phyloP scores from a whole-genome alignment of 2,113 vertebrate species.

The Paradisaea rubra region DNA sequence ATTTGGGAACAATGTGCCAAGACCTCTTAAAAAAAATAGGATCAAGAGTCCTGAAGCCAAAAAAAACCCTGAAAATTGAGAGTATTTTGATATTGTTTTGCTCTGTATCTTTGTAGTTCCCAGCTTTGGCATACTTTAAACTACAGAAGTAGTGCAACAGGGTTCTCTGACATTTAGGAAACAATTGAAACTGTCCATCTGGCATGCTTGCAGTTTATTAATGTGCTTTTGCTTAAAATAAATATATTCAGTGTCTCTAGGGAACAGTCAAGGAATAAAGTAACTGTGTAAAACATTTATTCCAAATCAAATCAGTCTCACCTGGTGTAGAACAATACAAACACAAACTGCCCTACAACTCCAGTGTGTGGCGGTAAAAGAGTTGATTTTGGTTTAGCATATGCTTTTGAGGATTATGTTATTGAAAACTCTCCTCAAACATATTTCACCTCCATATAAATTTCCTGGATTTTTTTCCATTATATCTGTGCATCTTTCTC shows the following conservation, averaged over 20 bases:
- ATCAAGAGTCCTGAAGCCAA: background rate
- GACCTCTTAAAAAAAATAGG: background rate
- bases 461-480: background rate
- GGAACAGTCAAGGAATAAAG: background rate
- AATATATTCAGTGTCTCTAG: background rate
- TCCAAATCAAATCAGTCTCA: background rate
- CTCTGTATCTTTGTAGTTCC: background rate
- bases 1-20: background rate
- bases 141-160: background rate
- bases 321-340: background rate
- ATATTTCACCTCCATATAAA: background rate
- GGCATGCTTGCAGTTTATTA: background rate
- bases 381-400: background rate
- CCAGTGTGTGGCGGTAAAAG: rapidly evolving
- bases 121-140: background rate
- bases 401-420: background rate
- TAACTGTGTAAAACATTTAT: background rate
- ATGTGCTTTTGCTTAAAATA: background rate
- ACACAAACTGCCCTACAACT: background rate
- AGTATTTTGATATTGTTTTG: background rate
- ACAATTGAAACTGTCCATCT: background rate
- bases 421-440: background rate
- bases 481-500: background rate
- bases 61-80: background rate
- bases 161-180: background rate